A percentile compares a stretch with the other conserved stretches of the same genome.
Evolutionary conservation across 2,113 vertebrate genomes (phyloP).

Genomic region (Lichenostomus cassidix): DNA sequence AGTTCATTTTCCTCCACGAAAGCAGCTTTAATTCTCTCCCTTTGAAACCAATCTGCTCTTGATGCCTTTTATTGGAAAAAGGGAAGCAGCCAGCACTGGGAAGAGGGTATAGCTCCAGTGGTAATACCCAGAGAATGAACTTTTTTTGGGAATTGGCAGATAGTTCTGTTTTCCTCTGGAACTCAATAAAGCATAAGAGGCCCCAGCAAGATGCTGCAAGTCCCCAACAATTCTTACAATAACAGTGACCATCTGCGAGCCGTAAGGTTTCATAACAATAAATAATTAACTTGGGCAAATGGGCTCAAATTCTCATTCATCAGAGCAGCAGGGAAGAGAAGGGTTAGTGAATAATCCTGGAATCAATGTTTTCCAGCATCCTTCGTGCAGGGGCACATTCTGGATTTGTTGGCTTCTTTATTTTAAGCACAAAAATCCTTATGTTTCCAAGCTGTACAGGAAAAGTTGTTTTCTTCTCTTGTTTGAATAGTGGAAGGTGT

Average conservation of each 20-base stretch:
- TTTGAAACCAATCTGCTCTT: not conserved
- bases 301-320: not conserved
- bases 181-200: not conserved
- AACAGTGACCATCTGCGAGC: not conserved
- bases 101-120: not conserved
- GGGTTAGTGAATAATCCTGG: not conserved
- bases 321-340: not conserved
- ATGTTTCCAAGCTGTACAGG: not conserved
- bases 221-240: not conserved
- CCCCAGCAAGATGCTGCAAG: not conserved
- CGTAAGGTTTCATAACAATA: not conserved
- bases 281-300: constrained; percentile 15
- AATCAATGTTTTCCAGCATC: not conserved
- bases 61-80: not conserved
- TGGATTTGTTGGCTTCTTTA: not conserved
- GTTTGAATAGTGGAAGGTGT: not conserved
- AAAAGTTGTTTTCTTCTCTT: not conserved
- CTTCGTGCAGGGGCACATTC: not conserved
- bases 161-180: not conserved
- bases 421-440: not conserved
- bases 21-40: not conserved
- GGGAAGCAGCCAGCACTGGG: not conserved
- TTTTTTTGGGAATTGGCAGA: not conserved
- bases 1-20: not conserved
- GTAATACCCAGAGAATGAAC: not conserved